A percentile compares a stretch with the other conserved stretches of the same genome.
Evolutionary conservation across 2,797 vertebrate species (phyloP).

Genomic region (Crenuchus spilurus): DNA sequence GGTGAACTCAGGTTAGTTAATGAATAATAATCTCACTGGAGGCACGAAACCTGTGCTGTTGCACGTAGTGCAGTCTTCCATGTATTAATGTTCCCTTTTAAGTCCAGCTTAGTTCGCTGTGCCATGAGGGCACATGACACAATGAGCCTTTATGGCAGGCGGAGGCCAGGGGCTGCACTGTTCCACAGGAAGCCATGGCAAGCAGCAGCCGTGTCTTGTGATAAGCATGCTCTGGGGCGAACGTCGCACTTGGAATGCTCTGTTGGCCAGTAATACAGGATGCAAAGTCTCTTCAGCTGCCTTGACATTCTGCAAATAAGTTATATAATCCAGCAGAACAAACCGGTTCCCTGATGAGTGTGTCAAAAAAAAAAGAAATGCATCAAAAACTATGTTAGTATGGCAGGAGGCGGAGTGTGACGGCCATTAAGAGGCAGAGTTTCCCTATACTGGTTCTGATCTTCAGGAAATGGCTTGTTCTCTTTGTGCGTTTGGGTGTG

Average conservation of each 20-base stretch:
- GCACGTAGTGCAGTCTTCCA: neutral
- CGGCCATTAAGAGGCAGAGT: neutral
- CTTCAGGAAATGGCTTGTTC: conserved; percentile 8
- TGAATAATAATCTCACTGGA: conserved; percentile 25
- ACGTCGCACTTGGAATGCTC: neutral
- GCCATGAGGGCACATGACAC: conserved; percentile 15
- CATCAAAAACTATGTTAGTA: neutral
- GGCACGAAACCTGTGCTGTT: neutral
- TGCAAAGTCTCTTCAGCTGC: conserved; percentile 1
- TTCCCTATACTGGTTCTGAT: neutral
- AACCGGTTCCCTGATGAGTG: neutral
- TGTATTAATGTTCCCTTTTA: conserved; percentile 4
- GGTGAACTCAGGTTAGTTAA: conserved; percentile 26
- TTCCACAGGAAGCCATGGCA: conserved; percentile 5
- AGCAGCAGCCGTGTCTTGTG: conserved; percentile 30
- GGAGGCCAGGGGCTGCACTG: neutral
- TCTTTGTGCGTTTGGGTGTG: conserved; percentile 30
- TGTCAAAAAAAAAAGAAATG: too few relatives aligned
- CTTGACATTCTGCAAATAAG: neutral
- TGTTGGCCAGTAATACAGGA: conserved; percentile 22
- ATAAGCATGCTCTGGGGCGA: conserved; percentile 26
- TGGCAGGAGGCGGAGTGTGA: conserved; percentile 4
- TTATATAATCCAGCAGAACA: conserved; percentile 18
- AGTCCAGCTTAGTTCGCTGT: neutral
- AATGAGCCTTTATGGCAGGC: conserved; percentile 37